Base-by-base conservation (phyloP, 2,888 invertebrate species). In the Cerastis leucographa region DNA sequence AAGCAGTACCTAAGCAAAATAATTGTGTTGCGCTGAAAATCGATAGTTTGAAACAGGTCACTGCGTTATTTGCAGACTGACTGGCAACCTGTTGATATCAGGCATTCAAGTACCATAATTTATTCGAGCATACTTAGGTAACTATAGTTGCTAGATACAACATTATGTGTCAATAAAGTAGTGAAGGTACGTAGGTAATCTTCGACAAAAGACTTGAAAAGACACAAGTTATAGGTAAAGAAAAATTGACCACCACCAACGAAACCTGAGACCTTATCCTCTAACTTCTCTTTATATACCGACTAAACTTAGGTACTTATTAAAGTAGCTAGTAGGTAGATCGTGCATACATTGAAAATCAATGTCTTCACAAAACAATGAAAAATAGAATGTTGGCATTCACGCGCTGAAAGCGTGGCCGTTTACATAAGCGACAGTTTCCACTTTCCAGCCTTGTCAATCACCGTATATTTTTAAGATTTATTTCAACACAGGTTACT, bases 41-140 rank as follows among this genome's bases (percentile, higher is more conserved):
- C 80, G 44, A 79, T 80, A 65, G 40, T 51, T 69, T 66, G 29
- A 74, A 69, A 49, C 65, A 59, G 65, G 80, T 74, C 79, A 80
- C 65, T 68, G 74, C 56, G 56, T 74, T 59, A 74, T 79, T 79
- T 79, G 51, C 51, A 65, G 44, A 29, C 69, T 22, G 25, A 22
- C 49, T 64, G 61, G 35, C 44, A 59, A 49, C 4, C 40, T 54
- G 35, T 59, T 14, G 11, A 35, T n/a, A 19, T 42, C 46, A 40
- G 35, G 2, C 12, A 51, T 25, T 51, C 5, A 29, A 40, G 6
- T 54, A 61, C 22, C 44, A 46, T 8, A 40, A 40, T 8, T 8
- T 40, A 40, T 6, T 5, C 25, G 22, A 61, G 11, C 19, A 12
- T 54, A 35, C 9, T 17, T 51, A 22, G 7, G 8, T 29, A 11